Conservation (phyloP, 2,797 vertebrate species). For the Sebastes matsubarae region DNA sequence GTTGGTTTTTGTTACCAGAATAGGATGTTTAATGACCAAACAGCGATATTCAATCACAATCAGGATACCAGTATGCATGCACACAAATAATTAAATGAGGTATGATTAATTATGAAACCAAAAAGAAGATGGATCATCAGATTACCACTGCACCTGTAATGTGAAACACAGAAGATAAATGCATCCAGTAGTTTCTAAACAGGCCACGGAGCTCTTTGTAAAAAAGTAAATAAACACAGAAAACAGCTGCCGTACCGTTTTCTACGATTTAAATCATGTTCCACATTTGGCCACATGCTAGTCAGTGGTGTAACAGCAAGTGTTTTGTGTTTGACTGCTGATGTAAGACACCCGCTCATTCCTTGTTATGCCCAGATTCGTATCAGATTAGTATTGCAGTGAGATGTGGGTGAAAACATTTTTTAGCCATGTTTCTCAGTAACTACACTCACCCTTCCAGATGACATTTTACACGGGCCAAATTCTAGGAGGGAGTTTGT, state of each 20-base stretch:
- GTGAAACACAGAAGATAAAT: neutral
- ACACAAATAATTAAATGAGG: neutral
- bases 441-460: neutral
- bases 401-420: neutral
- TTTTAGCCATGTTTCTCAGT: neutral
- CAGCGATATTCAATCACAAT: neutral
- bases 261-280: neutral
- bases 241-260: neutral
- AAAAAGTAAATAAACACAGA: neutral
- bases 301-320: neutral
- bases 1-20: neutral
- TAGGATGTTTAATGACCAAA: neutral
- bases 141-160: neutral
- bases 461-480: slow-evolving; percentile 1
- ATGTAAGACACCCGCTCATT: neutral
- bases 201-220: neutral
- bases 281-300: neutral
- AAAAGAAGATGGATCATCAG: neutral
- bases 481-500: neutral
- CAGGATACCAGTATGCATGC: neutral
- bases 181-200: neutral
- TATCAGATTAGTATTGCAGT: neutral
- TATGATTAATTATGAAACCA: neutral
- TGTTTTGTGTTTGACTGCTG: neutral
- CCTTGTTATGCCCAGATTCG: neutral